Conservation (phyloP, 1,140 invertebrate species). For the Drosophila kohkoa region DNA sequence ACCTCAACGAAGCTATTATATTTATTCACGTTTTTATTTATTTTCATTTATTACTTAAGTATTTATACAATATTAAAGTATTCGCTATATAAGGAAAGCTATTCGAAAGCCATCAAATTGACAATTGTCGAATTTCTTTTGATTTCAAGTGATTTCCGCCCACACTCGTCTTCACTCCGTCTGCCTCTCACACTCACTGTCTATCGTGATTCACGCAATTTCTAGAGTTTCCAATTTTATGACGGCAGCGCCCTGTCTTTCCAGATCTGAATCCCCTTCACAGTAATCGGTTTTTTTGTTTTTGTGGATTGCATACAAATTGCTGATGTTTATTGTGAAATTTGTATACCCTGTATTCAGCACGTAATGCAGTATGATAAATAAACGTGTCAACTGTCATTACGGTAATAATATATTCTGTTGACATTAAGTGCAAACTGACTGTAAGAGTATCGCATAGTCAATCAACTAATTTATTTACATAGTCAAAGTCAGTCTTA, state of each 20-base stretch:
- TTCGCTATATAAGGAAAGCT: neutral
- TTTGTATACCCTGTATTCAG: slow-evolving; percentile 15
- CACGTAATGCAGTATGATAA: too few species aligned
- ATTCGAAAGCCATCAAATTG: neutral
- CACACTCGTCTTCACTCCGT: neutral
- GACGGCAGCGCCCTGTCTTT: slow-evolving; percentile 8
- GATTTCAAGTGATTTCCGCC: slow-evolving; percentile 9
- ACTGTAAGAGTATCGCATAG: slow-evolving; percentile 4
- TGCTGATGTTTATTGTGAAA: slow-evolving; percentile 17
- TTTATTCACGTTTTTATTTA: neutral
- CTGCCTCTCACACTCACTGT: slow-evolving; percentile 18
- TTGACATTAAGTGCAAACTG: neutral
- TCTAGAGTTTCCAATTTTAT: slow-evolving; percentile 46
- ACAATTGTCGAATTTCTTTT: slow-evolving; percentile 3
- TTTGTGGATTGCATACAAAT: slow-evolving; percentile 47
- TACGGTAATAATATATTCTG: neutral
- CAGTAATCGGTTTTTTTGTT: slow-evolving; percentile 9
- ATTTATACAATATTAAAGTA: neutral
- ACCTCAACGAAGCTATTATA: neutral
- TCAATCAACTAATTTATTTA: slow-evolving; percentile 4
- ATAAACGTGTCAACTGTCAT: neutral
- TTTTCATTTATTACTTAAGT: neutral
- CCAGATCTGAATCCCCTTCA: slow-evolving; percentile 10
- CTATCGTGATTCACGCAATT: slow-evolving; percentile 48
- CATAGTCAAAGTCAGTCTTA: slow-evolving; percentile 1